Base-by-base conservation (phyloP, 2,113 vertebrate genomes). In the Cyprinodon tularosa region DNA sequence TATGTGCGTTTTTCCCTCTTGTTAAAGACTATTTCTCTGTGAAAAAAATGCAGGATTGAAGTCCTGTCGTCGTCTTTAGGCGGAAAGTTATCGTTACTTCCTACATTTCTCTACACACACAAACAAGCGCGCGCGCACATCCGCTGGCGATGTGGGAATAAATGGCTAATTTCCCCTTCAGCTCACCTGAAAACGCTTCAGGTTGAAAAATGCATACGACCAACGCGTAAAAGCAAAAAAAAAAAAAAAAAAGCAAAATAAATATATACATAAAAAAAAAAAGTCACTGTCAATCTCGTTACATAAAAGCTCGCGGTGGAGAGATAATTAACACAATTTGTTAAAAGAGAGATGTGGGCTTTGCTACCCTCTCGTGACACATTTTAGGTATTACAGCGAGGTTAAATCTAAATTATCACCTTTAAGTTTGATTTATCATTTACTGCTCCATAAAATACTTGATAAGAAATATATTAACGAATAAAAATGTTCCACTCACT, bases 11-110 rank as follows among this genome's bases (percentile, higher is more conserved):
- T 1, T 20, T 5, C 0, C 3, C 37, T 3, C 1, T 29, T 1
- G 3, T 1, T 62, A 80, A 77, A 69, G 29, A 42, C 37, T 40
- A 62, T 66, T 63, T 75, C 4, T 73, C 13, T 0, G 7, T 53
- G 17, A 72, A 64, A 70, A 45, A 70, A 45, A 1, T 57, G 38
- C 14, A 37, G 45, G 71, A 70, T 71, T 77, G 22, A 61, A 42
- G 81, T 71, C 48, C 72, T 40, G 61, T 4, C 81, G 79, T 71
- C 77, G 77, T 71, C 80, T 74, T 29, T 20, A n/a, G 50, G 20
- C 50, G 50, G 70, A 42, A 76, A 71, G 15, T 78, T 61, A 11
- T 60, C 39, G 37, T 76, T 86, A 92, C 91, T 92, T 92, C 90
- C 91, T 92, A 86, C 66, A 89, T 90, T 85, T 77, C 45, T 76